Percentiles rank a stretch among this genome's conserved stretches.
phyloP scores from a whole-genome alignment of 2,888 invertebrate genomes.

The Ptilodon capucinus region DNA sequence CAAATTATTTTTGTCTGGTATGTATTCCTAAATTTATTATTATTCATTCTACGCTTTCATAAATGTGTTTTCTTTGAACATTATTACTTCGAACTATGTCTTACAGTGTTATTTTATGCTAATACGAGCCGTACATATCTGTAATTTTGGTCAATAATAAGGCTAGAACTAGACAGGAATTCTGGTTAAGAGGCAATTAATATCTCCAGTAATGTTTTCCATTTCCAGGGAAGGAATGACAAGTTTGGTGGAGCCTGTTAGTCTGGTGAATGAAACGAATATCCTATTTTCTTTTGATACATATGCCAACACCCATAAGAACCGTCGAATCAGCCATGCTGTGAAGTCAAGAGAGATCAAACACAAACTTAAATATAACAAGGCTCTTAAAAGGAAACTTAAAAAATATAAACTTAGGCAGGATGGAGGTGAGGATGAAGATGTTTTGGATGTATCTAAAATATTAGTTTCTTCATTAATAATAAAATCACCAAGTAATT shows the following conservation, averaged over 20 bases:
- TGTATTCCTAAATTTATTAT: constrained; percentile 22
- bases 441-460: constrained; percentile 68
- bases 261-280: constrained; percentile 24
- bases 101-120: too few relatives aligned
- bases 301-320: constrained; percentile 21
- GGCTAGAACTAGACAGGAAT: too few relatives aligned
- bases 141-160: too few relatives aligned
- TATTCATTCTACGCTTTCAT: not conserved
- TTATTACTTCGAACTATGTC: not conserved
- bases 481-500: constrained; percentile 58
- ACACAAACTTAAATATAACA: constrained; percentile 54
- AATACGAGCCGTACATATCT: too few relatives aligned
- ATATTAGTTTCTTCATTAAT: constrained; percentile 51
- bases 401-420: constrained; percentile 68
- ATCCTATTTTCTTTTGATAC: constrained; percentile 14
- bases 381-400: constrained; percentile 59
- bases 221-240: constrained; percentile 70
- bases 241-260: constrained; percentile 42
- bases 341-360: constrained; percentile 54
- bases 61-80: not conserved
- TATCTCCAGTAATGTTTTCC: constrained; percentile 6
- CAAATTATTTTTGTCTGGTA: constrained; percentile 51
- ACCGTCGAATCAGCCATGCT: constrained; percentile 35
- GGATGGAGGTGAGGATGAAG: constrained; percentile 71
- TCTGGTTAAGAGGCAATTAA: constrained; percentile 1